Evolutionary conservation across 2,797 vertebrate genomes (phyloP).

Genomic region (Myotis planiceps): DNA sequence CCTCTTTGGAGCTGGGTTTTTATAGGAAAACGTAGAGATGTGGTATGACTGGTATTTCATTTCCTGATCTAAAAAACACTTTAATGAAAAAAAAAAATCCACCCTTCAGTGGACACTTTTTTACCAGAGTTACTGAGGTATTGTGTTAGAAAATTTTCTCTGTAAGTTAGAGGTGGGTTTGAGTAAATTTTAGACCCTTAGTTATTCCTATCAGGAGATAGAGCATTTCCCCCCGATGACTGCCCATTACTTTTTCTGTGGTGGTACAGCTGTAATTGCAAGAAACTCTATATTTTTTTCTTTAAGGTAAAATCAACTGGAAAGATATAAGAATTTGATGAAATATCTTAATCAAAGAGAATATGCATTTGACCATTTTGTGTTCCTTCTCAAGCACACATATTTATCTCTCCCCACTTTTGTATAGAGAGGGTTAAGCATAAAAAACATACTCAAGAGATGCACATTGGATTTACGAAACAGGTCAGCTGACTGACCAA

Average conservation of each 20-base stretch:
- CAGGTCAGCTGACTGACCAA: background rate
- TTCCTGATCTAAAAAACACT: background rate
- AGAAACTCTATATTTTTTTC: background rate
- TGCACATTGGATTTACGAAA: background rate
- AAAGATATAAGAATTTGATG: background rate
- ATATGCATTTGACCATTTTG: background rate
- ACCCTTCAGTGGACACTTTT: background rate
- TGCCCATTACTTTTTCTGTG: background rate
- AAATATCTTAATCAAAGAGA: background rate
- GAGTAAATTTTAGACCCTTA: slow-evolving; percentile 1
- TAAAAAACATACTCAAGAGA: background rate
- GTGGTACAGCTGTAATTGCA: background rate
- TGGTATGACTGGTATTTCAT: background rate
- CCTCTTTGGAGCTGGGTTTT: slow-evolving; percentile 3
- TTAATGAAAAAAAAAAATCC: background rate
- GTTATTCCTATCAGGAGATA: background rate
- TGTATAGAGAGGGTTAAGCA: background rate
- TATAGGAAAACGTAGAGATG: background rate
- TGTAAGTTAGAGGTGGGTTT: background rate
- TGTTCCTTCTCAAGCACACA: background rate
- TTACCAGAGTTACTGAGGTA: background rate
- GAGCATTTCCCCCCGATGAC: background rate
- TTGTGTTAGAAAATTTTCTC: background rate
- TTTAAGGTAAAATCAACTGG: background rate
- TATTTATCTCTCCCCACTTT: background rate